A percentile compares a stretch with the other conserved stretches of the same genome.
Evolutionary conservation across 2,888 invertebrate species (phyloP).

Genomic region (Ceriagrion tenellum): DNA sequence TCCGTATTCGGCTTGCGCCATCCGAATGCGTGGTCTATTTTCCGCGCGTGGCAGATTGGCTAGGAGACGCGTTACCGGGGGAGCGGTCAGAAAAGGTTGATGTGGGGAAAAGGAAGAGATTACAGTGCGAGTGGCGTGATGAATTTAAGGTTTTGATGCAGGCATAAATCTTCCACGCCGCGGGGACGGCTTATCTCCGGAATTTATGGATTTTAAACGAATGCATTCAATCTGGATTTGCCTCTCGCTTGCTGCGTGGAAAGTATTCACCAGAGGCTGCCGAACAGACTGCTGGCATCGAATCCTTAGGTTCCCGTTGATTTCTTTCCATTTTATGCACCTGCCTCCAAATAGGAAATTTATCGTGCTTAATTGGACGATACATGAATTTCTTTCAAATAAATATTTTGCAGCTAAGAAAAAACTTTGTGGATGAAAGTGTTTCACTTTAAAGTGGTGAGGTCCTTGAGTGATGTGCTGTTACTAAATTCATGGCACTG

Average conservation of each 20-base stretch:
- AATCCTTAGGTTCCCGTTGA: background rate
- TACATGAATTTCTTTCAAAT: background rate
- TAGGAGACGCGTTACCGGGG: background rate
- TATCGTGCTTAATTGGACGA: background rate
- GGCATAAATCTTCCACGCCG: background rate
- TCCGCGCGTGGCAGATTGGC: background rate
- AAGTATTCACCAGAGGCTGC: background rate
- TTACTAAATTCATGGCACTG: no score
- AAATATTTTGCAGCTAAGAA: background rate
- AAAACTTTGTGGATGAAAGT: no score
- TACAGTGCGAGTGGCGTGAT: background rate
- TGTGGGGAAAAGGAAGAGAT: background rate
- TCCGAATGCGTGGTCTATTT: background rate
- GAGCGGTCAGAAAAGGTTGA: background rate
- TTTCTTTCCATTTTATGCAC: background rate
- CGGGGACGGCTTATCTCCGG: background rate
- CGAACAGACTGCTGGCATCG: background rate
- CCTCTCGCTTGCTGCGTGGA: background rate
- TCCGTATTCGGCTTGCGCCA: no score
- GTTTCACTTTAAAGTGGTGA: no score
- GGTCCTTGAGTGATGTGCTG: no score
- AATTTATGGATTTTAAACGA: background rate
- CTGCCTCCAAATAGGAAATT: background rate
- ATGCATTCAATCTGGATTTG: constrained; percentile 18
- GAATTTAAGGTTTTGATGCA: constrained; percentile 18